Evolutionary conservation across 2,888 invertebrate species (phyloP).

Genomic region (Melangyna quadrimaculata): DNA sequence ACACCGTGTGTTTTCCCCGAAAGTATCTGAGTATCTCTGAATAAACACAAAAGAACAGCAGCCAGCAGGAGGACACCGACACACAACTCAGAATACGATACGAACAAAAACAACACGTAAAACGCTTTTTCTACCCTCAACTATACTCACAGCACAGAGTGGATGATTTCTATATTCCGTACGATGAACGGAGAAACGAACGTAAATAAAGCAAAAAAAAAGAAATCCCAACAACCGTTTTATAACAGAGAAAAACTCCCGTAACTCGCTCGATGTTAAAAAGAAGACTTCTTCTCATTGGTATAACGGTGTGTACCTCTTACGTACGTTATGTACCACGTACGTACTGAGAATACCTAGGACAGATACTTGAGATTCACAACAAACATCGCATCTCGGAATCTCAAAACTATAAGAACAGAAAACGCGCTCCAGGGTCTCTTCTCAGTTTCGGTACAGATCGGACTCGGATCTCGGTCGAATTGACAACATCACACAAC

Average conservation of each 20-base stretch:
- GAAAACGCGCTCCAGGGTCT: conserved; percentile 62
- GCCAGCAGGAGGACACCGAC: conserved; percentile 52
- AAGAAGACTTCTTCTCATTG: conserved; percentile 70
- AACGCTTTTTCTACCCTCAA: conserved; percentile 70
- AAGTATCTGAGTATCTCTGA: conserved; percentile 71
- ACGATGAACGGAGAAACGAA: conserved; percentile 48
- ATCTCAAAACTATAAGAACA: conserved; percentile 22
- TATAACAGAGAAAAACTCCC: conserved; percentile 63
- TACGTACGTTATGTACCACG: conserved; percentile 70
- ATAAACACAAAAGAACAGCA: conserved; percentile 71
- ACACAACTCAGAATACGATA: conserved; percentile 21
- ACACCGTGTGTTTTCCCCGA: conserved; percentile 71
- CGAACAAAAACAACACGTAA: conserved; percentile 16
- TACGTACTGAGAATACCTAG: conserved; percentile 70
- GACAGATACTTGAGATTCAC: conserved; percentile 69
- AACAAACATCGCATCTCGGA: conserved; percentile 58
- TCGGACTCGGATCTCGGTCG: not conserved
- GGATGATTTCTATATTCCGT: conserved; percentile 69
- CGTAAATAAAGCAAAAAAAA: conserved; percentile 19
- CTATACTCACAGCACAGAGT: conserved; percentile 44
- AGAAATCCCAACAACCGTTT: conserved; percentile 12
- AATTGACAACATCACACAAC: conserved; percentile 23
- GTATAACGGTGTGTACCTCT: conserved; percentile 70
- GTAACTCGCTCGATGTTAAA: conserved; percentile 63
- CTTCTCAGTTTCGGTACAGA: conserved; percentile 11